These are phyloP conservation scores for Cheiracanthium punctorium DNA, from an alignment of 2,888 invertebrate species.

Conservation along the genomic window DNA sequence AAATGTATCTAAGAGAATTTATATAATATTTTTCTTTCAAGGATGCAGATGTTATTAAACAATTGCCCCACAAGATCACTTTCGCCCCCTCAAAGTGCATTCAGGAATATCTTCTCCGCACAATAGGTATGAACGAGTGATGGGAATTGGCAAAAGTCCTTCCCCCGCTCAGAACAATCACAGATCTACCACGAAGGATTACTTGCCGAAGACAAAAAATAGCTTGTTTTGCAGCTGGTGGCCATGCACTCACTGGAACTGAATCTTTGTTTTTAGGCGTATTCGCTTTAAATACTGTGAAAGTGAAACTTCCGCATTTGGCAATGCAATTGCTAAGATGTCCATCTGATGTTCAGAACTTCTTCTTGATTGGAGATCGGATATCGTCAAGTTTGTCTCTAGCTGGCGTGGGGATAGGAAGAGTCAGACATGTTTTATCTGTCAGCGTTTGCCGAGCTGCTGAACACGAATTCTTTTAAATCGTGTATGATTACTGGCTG, in stretches of 20 bases:
- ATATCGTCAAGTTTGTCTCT: no score
- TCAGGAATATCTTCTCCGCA: neutral
- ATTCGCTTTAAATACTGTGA: neutral
- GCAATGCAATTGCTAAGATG: neutral
- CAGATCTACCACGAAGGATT: constrained; percentile 2
- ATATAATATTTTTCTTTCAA: neutral
- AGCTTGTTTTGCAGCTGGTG: neutral
- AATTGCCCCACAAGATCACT: neutral
- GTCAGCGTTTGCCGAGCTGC: no score
- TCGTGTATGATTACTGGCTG: no score
- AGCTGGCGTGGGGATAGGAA: no score
- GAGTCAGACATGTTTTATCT: no score
- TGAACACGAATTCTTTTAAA: no score
- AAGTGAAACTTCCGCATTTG: constrained; percentile 9
- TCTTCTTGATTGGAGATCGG: no score
- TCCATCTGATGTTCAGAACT: neutral
- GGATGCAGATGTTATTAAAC: neutral
- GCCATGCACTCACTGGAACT: constrained; percentile 18
- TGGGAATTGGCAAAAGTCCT: neutral
- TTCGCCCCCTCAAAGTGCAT: neutral
- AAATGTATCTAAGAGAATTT: neutral
- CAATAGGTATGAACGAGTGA: neutral
- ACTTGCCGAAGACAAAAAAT: neutral
- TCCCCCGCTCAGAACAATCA: constrained; percentile 4
- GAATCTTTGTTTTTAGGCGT: neutral